Percentiles rank a stretch among this genome's conserved stretches.
These are phyloP conservation scores for Lamproptera curius DNA, from an alignment of 2,888 invertebrate species.

Conservation along the genomic window DNA sequence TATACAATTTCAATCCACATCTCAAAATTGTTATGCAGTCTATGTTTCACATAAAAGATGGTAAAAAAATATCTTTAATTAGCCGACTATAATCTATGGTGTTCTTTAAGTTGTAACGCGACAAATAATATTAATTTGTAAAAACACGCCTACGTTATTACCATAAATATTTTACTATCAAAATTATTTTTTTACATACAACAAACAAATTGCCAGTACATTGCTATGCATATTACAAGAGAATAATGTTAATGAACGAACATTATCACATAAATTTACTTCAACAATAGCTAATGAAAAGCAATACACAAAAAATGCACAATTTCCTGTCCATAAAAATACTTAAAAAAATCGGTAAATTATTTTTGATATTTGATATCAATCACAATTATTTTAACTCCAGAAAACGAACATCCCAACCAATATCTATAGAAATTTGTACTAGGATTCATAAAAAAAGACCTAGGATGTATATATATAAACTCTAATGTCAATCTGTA, in stretches of 20 bases:
- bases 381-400: background rate
- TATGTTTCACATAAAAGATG: background rate
- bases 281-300: constrained; percentile 36
- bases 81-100: background rate
- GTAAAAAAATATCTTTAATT: background rate
- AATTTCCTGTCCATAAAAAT: constrained; percentile 17
- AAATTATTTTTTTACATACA: constrained; percentile 1
- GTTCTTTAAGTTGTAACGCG: constrained; percentile 10
- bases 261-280: constrained; percentile 44
- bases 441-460: constrained; percentile 5
- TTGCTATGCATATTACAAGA: constrained; percentile 27
- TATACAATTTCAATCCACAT: no score
- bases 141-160: constrained; percentile 3
- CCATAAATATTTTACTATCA: constrained; percentile 12
- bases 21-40: background rate
- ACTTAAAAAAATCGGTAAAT: background rate
- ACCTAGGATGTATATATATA: no score
- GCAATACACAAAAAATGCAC: constrained; percentile 36
- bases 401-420: constrained; percentile 1
- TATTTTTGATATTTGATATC: constrained; percentile 8
- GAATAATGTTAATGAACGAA: constrained; percentile 36
- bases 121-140: constrained; percentile 11
- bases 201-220: constrained; percentile 1
- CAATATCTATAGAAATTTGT: no score
- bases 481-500: no score